phyloP scores from a whole-genome alignment of 1,140 invertebrate species.

The Papilio xuthus region DNA sequence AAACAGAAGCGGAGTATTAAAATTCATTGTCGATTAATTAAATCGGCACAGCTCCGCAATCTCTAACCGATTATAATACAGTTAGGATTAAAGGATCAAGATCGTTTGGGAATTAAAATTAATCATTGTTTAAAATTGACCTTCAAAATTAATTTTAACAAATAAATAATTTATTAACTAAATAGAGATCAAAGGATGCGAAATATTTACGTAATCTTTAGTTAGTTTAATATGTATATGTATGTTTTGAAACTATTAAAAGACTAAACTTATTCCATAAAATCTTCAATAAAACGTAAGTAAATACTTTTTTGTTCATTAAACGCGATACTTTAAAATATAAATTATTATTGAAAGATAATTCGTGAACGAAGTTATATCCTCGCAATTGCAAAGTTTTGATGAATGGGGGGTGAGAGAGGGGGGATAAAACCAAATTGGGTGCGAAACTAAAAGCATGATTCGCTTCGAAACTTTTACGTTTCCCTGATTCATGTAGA shows the following conservation, averaged over 20 bases:
- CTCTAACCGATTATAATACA: conserved; percentile 8
- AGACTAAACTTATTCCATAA: neutral
- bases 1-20: neutral
- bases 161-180: conserved; percentile 12
- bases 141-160: neutral
- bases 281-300: neutral
- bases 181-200: neutral
- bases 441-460: conserved; percentile 31
- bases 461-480: conserved; percentile 34
- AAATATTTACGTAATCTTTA: neutral
- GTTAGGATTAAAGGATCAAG: conserved; percentile 20
- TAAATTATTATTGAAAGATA: conserved; percentile 14
- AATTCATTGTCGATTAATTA: conserved; percentile 24
- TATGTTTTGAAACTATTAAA: neutral
- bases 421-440: conserved; percentile 29
- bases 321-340: neutral
- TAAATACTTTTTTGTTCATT: too few species aligned
- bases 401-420: conserved; percentile 14
- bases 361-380: neutral
- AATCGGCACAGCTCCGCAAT: conserved; percentile 3
- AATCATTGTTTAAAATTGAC: conserved; percentile 6
- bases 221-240: too few species aligned
- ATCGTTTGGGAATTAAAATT: conserved; percentile 14
- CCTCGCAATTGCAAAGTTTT: conserved; percentile 27
- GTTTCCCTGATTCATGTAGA: conserved; percentile 28